Base-by-base conservation (phyloP, 2,888 invertebrate species). In the Mesochorus sp. region DNA sequence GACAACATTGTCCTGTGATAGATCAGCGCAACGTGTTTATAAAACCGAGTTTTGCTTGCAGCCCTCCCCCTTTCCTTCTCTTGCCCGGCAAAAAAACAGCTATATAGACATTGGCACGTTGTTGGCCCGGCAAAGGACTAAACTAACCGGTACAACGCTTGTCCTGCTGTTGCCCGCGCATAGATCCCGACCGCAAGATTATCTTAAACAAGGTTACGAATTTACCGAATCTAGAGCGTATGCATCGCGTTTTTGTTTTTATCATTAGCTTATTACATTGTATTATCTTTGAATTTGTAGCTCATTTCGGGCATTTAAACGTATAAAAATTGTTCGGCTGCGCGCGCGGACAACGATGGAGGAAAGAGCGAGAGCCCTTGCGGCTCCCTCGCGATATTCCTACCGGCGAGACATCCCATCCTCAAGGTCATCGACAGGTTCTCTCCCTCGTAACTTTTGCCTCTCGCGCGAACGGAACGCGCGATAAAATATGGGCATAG, bases 341-440 rank as follows among this genome's bases (percentile, higher is more conserved):
- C n/a, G n/a, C n/a, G n/a, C n/a, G n/a, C n/a, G 5, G 5, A 3
- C 5, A 8, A 2, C 17, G 5, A 2, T 8, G 17, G 17, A 12
- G 31, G 6, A n/a, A 59, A 39, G 24, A 28, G 17, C 19, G 5
- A 12, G 49, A 39, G 49, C 49, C 70, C 49, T 70, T 57, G 8
- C n/a, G n/a, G n/a, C 57, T 44, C 44, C 17, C 19, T 39, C 55
- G 17, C n/a, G 31, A n/a, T 34, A 12, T 31, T 44, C 26, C 51
- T 37, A n/a, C 5, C 8, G 14, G 24, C 51, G 37, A 39, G 28
- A 28, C 59, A 21, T 49, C 34, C 34, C 34, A 55, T 55, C 28
- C 12, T 51, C 59, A 74, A 74, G 73, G 73, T 74, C 73, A 42
- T 42, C 66, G 24, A 12, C 57, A 10, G 21, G 17, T 39, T 47